Evolutionary conservation across 2,113 vertebrate species (phyloP).

Genomic region (Xenopus tropicalis): UCB_Xtro_10.0 CM004444.2:176437001-176437500

Average conservation of each 20-base stretch:
- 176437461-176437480: not conserved
- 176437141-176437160: slow-evolving; percentile 1
- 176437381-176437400: slow-evolving; percentile 19
- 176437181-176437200: not conserved
- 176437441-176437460: not conserved
- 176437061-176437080: not conserved
- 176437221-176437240: slow-evolving; percentile 7
- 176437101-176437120: not conserved
- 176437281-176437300: not conserved
- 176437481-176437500: not conserved
- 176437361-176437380: slow-evolving; percentile 13
- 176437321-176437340: slow-evolving; percentile 8
- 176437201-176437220: slow-evolving; percentile 4
- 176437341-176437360: slow-evolving; percentile 4
- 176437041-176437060: not conserved
- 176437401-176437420: not conserved
- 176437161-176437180: not conserved
- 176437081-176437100: not conserved
- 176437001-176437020: not conserved
- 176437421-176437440: not conserved
- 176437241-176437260: not conserved
- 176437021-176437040: slow-evolving; percentile 6
- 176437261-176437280: not conserved
- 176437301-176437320: not conserved
- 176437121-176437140: not conserved